Conservation (phyloP, 2,797 vertebrate species). For the Melopsittacus undulatus region DNA sequence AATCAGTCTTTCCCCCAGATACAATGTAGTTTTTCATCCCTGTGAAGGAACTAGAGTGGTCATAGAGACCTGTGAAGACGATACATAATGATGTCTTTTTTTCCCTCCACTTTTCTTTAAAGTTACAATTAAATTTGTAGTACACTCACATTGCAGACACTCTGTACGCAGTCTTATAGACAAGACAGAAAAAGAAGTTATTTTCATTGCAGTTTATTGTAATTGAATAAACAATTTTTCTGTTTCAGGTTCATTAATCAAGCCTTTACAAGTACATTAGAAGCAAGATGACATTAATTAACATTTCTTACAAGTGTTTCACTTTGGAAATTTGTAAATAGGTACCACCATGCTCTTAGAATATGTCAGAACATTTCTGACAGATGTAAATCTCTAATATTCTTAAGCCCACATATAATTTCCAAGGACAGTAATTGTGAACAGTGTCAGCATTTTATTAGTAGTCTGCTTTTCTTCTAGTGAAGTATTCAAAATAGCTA, state of each 20-base stretch:
- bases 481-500: not conserved
- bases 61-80: slow-evolving; percentile 8
- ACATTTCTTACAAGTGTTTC: not conserved
- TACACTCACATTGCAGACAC: not conserved
- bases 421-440: not conserved
- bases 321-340: not conserved
- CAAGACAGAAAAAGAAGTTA: not conserved
- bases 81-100: slow-evolving; percentile 2
- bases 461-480: not conserved
- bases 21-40: slow-evolving; percentile 38
- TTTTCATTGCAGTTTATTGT: not conserved
- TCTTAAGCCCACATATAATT: not conserved
- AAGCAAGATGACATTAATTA: not conserved
- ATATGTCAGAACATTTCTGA: not conserved
- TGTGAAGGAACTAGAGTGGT: slow-evolving; percentile 24
- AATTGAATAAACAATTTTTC: slow-evolving; percentile 12
- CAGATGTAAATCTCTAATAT: not conserved
- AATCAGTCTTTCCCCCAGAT: not conserved
- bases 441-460: not conserved
- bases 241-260: not conserved
- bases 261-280: not conserved
- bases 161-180: not conserved
- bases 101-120: not conserved
- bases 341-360: not conserved
- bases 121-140: not conserved